Base-by-base conservation (phyloP, 2,888 invertebrate genomes). In the Acanthoscelides obtectus region DNA sequence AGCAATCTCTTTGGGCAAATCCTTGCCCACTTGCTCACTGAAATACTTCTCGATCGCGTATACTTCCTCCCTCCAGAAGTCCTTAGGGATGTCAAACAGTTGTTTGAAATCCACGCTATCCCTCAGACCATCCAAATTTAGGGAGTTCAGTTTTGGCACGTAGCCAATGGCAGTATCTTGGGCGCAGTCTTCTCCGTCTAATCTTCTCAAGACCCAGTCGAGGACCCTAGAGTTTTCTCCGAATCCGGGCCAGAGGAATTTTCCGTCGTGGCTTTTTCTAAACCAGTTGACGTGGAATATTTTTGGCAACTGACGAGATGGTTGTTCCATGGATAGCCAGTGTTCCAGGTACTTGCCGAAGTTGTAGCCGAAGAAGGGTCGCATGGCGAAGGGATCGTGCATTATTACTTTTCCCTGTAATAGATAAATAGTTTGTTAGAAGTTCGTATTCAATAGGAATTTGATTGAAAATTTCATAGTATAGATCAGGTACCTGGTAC, bases 241-340 rank as follows among this genome's bases (percentile, higher is more conserved):
- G 83, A 96, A 99, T 75, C 99, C 99, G 1, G 99, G 99, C 99
- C 99, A 99, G 78, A 99, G 87, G 90, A 98, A 99, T 84, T 95
- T 93, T 64, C 96, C 97, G 86, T 93, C 87, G 0, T 87, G 86
- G 77, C 90, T 90, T 84, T 97, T 97, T 75, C 99, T 90, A 91
- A 99, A 99, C 99, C 99, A 99, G 87, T 99, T 99, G 71, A 99
- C 98, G 84, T 99, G 98, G 91, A 97, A 99, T 81, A 99, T 94
- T 85, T 95, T 94, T 1, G 99, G 99, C 80, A 98, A 88, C 74
- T 91, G 88, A 17, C 83, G 82, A 0, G 89, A 88, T 20, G 87
- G 87, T 21, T 88, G 82, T 74, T 91, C 91, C 93, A 99, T 95
- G 77, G 92, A 93, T 77, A 99, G 87, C 99, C 99, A 99, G 86